Conservation (phyloP, 2,797 vertebrate genomes). For the Xiphorhynchus erythropygius region DNA sequence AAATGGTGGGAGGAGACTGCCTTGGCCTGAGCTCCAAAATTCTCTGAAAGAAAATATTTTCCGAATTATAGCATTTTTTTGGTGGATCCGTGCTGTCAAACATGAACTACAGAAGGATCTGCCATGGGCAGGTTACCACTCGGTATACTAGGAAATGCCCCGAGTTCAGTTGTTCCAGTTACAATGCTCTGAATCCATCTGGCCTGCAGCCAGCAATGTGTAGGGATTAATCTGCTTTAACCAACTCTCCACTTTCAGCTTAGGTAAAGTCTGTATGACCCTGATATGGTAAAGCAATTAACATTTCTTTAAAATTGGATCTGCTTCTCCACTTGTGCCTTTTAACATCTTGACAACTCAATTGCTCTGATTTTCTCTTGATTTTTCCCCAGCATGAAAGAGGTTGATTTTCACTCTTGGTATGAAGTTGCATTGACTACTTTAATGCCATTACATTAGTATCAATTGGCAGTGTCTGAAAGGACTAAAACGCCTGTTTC, state of each 20-base stretch:
- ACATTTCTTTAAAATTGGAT: neutral
- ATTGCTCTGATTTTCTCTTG: constrained; percentile 5
- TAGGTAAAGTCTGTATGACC: neutral
- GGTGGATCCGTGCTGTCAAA: neutral
- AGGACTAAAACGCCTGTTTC: neutral
- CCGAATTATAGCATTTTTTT: neutral
- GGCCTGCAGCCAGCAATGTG: neutral
- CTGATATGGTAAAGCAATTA: neutral
- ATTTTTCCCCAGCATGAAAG: neutral
- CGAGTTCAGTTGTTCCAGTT: neutral
- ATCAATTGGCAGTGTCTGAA: neutral
- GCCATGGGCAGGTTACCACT: neutral
- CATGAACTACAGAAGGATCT: neutral
- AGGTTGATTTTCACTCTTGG: neutral
- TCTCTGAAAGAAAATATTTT: neutral
- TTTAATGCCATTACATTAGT: neutral
- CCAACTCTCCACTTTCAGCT: neutral
- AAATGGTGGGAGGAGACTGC: neutral
- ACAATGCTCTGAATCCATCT: accelerated
- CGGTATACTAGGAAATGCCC: neutral
- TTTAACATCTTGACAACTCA: neutral
- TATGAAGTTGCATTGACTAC: neutral
- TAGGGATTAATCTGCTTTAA: neutral
- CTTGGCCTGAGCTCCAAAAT: neutral
- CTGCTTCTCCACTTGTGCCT: neutral